phyloP scores from a whole-genome alignment of 2,113 vertebrate species.

The Oncorhynchus kisutch region DNA sequence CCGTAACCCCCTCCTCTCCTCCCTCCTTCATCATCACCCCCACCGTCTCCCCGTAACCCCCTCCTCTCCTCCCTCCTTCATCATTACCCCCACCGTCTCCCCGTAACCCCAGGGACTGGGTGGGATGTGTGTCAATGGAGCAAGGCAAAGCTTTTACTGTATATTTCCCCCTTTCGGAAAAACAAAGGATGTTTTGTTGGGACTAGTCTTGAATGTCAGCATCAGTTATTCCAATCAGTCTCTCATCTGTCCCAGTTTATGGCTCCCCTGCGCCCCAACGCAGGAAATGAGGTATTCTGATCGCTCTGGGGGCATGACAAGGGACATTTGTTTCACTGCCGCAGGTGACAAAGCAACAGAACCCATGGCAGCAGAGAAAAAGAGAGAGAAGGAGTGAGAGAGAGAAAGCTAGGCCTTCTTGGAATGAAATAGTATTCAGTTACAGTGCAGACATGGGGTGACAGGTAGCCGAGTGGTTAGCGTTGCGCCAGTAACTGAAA shows the following conservation, averaged over 20 bases:
- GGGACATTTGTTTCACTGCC: conserved; percentile 71
- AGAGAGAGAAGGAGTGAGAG: background rate
- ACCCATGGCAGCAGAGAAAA: conserved; percentile 22
- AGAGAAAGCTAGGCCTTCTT: background rate
- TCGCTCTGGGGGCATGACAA: conserved; percentile 67
- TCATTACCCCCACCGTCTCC: conserved; percentile 3
- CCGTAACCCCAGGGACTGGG: background rate
- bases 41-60: background rate
- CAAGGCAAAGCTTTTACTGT: conserved; percentile 34
- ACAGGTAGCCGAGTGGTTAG: background rate
- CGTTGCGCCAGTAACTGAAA: too few species aligned
- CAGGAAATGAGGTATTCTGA: conserved; percentile 80
- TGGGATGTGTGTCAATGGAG: conserved; percentile 29
- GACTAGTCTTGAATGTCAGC: conserved; percentile 51
- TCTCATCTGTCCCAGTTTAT: conserved; percentile 71
- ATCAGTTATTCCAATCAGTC: conserved; percentile 73
- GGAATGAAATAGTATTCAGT: conserved; percentile 9
- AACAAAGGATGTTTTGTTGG: conserved; percentile 73
- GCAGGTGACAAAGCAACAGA: conserved; percentile 66
- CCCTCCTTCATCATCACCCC: conserved; percentile 20
- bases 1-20: background rate
- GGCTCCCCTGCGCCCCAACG: conserved; percentile 56
- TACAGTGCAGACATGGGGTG: conserved; percentile 12
- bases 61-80: conserved; percentile 1
- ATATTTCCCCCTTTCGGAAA: conserved; percentile 55